Evolutionary conservation across 2,113 vertebrate species (phyloP).

Genomic region (Setophaga coronata): DNA sequence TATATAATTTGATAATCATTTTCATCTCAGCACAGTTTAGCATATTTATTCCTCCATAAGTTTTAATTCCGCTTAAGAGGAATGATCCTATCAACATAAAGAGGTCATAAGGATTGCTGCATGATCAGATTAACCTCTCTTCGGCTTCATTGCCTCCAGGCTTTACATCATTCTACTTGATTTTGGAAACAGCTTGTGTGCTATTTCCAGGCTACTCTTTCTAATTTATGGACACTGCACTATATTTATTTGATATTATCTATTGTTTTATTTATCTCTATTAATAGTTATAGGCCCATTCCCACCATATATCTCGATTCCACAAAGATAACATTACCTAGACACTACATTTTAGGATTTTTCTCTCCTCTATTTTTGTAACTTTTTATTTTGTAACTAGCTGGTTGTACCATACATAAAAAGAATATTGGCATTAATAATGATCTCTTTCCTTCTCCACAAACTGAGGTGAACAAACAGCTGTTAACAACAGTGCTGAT

Average conservation of each 20-base stretch:
- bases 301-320: not conserved
- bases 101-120: conserved; percentile 31
- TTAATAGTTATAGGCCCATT: not conserved
- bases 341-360: not conserved
- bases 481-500: not conserved
- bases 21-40: not conserved
- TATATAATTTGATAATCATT: not conserved
- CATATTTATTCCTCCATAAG: not conserved
- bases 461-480: not conserved
- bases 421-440: not conserved
- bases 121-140: conserved; percentile 34
- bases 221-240: not conserved
- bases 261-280: not conserved
- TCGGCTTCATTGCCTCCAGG: not conserved
- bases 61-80: conserved; percentile 32
- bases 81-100: conserved; percentile 45
- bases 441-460: not conserved
- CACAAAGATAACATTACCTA: not conserved
- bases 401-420: not conserved
- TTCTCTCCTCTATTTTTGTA: not conserved
- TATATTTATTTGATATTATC: not conserved
- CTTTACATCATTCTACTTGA: not conserved
- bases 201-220: not conserved
- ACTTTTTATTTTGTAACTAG: not conserved
- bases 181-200: not conserved